phyloP scores from a whole-genome alignment of 2,888 invertebrate species.

The Machimus atricapillus region DNA sequence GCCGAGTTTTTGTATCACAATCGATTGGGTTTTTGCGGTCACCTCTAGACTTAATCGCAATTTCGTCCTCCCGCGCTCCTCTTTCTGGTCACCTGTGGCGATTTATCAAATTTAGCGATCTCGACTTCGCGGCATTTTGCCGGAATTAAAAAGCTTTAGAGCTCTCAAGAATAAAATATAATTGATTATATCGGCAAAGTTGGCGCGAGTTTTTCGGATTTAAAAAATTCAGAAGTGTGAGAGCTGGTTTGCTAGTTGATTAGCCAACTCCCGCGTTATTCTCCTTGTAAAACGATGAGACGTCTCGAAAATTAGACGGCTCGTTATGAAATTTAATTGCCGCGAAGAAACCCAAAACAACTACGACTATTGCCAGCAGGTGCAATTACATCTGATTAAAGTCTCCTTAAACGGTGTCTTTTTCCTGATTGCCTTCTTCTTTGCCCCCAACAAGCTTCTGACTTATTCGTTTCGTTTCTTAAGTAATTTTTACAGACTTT shows the following conservation, averaged over 20 bases:
- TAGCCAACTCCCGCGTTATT: not conserved
- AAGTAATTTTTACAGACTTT: not conserved
- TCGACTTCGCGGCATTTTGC: not conserved
- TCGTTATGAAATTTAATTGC: not conserved
- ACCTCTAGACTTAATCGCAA: not conserved
- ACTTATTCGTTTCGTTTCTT: not conserved
- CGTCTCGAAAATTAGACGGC: not conserved
- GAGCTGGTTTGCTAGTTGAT: not conserved
- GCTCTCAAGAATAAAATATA: not conserved
- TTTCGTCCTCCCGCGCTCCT: not conserved
- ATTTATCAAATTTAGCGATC: not conserved
- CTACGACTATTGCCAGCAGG: not conserved
- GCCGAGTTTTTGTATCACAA: not conserved
- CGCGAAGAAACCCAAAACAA: not conserved
- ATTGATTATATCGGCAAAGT: not conserved
- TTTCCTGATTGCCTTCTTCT: not conserved
- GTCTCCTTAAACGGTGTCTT: not conserved
- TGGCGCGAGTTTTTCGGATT: not conserved
- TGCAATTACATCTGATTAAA: not conserved
- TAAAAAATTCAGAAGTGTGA: not conserved
- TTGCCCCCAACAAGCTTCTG: not conserved
- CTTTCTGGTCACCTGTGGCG: not conserved
- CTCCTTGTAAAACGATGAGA: not conserved
- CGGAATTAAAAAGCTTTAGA: not conserved
- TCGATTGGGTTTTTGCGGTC: not conserved